These are phyloP conservation scores for Cistogaster globosa DNA, from an alignment of 2,888 invertebrate species.

Conservation along the genomic window DNA sequence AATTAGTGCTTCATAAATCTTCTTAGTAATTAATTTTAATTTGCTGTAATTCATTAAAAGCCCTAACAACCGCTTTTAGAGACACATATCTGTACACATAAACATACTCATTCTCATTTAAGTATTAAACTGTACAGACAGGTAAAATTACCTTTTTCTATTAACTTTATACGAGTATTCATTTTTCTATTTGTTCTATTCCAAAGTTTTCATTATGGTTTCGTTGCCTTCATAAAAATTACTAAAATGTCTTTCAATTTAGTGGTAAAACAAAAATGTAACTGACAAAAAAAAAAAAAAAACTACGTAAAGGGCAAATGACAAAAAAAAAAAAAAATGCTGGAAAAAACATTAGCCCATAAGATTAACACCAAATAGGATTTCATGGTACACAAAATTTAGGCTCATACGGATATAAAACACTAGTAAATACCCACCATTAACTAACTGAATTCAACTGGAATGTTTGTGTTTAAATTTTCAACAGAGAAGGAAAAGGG, in stretches of 20 bases:
- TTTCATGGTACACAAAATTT: slow-evolving; percentile 66
- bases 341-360: slow-evolving; percentile 40
- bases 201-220: neutral
- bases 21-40: slow-evolving; percentile 59
- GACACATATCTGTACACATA: neutral
- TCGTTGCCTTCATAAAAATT: slow-evolving; percentile 49
- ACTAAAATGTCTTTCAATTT: slow-evolving; percentile 53
- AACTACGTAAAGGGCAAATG: neutral
- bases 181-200: slow-evolving; percentile 18
- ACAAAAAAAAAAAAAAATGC: neutral
- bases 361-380: slow-evolving; percentile 68
- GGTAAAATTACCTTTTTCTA: neutral
- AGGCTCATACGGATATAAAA: slow-evolving; percentile 52
- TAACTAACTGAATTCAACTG: slow-evolving; percentile 35
- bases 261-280: slow-evolving; percentile 10
- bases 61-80: neutral
- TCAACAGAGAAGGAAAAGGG: slow-evolving; percentile 9
- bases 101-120: neutral
- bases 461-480: slow-evolving; percentile 24
- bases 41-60: slow-evolving; percentile 48
- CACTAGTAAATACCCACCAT: slow-evolving; percentile 44
- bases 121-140: no score
- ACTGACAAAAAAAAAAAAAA: neutral
- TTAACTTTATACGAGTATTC: neutral
- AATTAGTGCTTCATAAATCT: slow-evolving; percentile 50